These are phyloP conservation scores for Anser cygnoides DNA, from an alignment of 2,113 vertebrate species.

Conservation along the genomic window DNA sequence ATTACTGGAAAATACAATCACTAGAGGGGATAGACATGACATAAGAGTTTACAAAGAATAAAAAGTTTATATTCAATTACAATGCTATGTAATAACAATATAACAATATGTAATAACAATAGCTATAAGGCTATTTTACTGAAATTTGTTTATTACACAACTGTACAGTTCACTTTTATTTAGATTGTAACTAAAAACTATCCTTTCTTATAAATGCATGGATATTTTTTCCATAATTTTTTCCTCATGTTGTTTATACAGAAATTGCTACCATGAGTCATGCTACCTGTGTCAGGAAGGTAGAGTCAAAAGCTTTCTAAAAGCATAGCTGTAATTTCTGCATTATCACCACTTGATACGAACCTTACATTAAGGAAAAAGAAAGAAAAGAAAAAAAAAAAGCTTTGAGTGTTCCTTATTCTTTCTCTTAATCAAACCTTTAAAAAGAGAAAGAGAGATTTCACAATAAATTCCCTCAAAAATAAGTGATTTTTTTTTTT, in stretches of 20 bases:
- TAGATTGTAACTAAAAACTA: background rate
- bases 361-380: background rate
- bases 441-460: background rate
- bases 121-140: background rate
- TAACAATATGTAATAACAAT: too few species aligned
- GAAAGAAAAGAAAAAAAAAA: background rate
- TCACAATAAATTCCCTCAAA: background rate
- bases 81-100: too few species aligned
- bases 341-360: background rate
- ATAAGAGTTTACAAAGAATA: background rate
- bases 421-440: background rate
- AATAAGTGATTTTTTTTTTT: background rate
- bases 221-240: background rate
- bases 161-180: background rate
- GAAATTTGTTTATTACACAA: background rate
- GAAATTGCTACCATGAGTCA: background rate
- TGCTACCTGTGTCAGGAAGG: background rate
- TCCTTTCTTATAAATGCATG: background rate
- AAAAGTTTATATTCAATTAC: background rate
- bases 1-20: background rate
- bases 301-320: background rate
- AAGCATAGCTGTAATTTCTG: background rate
- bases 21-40: background rate
- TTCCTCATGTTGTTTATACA: background rate
- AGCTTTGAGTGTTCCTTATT: background rate